Evolutionary conservation across 2,888 invertebrate species (phyloP), one percentile per base, ranked within the genome.

Genomic region (Odontothrips loti): DNA sequence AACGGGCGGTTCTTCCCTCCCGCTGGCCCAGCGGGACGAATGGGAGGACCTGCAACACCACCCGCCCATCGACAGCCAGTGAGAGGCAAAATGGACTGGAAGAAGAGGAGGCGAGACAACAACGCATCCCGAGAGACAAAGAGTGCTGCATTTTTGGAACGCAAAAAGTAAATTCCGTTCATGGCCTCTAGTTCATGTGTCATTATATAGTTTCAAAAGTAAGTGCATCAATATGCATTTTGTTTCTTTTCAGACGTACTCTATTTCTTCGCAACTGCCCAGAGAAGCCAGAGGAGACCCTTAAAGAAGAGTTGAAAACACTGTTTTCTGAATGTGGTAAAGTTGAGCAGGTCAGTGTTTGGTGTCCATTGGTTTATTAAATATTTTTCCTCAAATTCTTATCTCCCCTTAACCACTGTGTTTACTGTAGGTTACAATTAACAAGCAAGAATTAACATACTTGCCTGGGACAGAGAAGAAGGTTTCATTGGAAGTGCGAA

Each of bases 51-150:
- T 27, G 68, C 68, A 11, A 10, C 68, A 8, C 23, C 68, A 27
- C 68, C 68, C 27, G 34, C 34, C 34, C 68, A 75, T 23, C n/a
- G 68, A 12, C 68, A 75, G 23, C 23, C 68, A 0, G 68, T 27
- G 9, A 75, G 68, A 12, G 68, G 68, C 1, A 23, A 27, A 27
- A 27, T 75, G 11, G 68, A 75, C 68, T 75, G 68, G 68, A 75
- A 75, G 68, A 75, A 75, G 27, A 75, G 68, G 68, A 75, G 68
- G 68, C 68, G 68, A 12, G 68, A 75, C 68, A 75, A 75, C 27
- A 75, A 75, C 27, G 68, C 68, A 8, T 75, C 68, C 8, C n/a
- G 68, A 75, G 68, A 75, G 12, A 75, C 68, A 27, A 75, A 75
- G 27, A 75, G 68, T 75, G 68, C 68, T 27, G 68, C 68, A 27